Percentiles rank a stretch among this genome's conserved stretches.
Conservation (phyloP, 1,140 invertebrate genomes). For the Musca vetustissima region DNA sequence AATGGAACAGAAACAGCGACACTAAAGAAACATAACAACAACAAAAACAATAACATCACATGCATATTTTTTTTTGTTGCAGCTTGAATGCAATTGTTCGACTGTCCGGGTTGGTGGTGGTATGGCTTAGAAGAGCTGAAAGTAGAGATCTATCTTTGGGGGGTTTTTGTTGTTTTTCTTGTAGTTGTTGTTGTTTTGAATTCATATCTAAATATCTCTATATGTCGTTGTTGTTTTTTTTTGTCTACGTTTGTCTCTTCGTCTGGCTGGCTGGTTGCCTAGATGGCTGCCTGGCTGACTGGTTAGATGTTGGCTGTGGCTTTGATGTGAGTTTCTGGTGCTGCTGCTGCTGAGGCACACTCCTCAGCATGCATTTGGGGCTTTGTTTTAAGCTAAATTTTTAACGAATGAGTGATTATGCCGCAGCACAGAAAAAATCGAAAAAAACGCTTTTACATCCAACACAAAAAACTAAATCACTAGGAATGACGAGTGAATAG, state of each 20-base stretch:
- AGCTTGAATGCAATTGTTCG: background rate
- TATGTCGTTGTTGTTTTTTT: background rate
- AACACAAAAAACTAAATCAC: no score
- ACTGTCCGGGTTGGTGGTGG: background rate
- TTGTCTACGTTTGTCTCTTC: background rate
- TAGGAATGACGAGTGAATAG: no score
- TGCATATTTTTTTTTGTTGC: no score
- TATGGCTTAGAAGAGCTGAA: no score
- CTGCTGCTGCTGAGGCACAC: background rate
- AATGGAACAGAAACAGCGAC: no score
- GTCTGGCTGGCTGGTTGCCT: background rate
- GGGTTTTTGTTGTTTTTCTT: no score
- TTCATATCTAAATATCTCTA: background rate
- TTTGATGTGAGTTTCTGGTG: background rate
- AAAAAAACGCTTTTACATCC: no score
- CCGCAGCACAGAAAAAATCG: no score
- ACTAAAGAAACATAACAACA: no score
- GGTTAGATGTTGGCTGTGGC: background rate
- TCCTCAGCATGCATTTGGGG: no score
- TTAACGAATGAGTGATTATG: conserved; percentile 18
- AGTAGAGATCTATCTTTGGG: background rate
- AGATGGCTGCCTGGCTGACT: background rate
- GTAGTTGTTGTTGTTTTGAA: background rate
- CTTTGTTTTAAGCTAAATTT: conserved; percentile 17
- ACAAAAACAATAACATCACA: background rate